Percentiles rank a stretch among this genome's conserved stretches.
These are phyloP conservation scores for Chlorops oryzae DNA, from an alignment of 1,140 invertebrate species.

Conservation along the genomic window DNA sequence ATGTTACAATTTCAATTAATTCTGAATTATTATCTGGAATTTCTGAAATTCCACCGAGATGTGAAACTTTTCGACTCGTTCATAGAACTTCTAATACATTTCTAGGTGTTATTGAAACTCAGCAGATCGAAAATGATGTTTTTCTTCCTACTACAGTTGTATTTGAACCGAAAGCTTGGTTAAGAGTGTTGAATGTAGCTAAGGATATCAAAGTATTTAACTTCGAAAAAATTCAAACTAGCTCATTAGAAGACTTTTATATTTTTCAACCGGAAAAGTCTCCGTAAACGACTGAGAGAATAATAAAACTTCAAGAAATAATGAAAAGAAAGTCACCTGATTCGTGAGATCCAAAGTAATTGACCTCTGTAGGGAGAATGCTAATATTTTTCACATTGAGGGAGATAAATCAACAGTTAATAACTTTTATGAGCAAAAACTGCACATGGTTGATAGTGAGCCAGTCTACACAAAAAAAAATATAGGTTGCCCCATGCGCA, in stretches of 20 bases:
- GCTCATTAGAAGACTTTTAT: background rate
- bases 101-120: background rate
- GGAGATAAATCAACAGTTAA: conserved; percentile 20
- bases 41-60: background rate
- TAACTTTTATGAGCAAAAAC: conserved; percentile 22
- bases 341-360: background rate
- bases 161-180: background rate
- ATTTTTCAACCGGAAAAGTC: background rate
- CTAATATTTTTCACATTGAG: conserved; percentile 19
- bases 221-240: background rate
- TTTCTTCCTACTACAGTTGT: conserved; percentile 3
- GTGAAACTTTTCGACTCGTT: conserved; percentile 3
- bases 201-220: background rate
- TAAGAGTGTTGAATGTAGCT: background rate
- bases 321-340: background rate
- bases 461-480: conserved; percentile 26
- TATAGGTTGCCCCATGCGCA: conserved; percentile 40
- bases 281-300: background rate
- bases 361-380: background rate
- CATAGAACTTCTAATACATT: background rate
- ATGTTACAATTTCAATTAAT: background rate
- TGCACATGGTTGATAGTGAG: conserved; percentile 23
- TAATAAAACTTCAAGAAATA: background rate
- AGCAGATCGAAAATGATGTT: background rate
- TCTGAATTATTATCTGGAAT: background rate